Base-by-base conservation (phyloP, 1,140 invertebrate genomes). In the Trigoniulus corallinus region DNA sequence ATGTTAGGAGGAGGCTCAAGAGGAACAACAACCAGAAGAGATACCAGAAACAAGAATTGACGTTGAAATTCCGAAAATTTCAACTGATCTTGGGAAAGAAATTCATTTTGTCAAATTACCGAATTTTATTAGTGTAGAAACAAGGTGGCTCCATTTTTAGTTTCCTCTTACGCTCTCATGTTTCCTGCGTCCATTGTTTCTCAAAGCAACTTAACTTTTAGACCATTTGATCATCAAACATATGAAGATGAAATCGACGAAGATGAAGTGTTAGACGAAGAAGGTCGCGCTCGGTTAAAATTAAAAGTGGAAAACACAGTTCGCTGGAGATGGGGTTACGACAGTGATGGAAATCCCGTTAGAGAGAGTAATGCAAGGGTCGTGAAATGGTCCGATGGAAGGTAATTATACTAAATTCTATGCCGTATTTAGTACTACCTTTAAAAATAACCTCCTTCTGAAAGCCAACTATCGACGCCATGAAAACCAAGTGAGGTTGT, bases 201-300 rank as follows among this genome's bases (percentile, higher is more conserved):
- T 22, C n/a, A 37, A 18, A 13, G 42, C 18, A 23, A 51, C 20
- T 52, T 20, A 13, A 48, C 10, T 15, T 15, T 53, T 29, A 2
- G 86, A 56, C 94, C 94, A 0, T 99, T 96, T 65, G 93, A 98
- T 67, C 76, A 81, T 1, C 80, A 83, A 53, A 89, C 85, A 0
- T 98, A 98, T 67, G 95, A 98, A 70, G 94, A 98, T 72, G 95
- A 98, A 72, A 91, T 98, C 57, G 94, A 98, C 62, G 95, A 98
- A 61, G 93, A 98, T 66, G 93, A 98, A 70, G 89, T 91, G 0
- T 71, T 96, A 46, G 93, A 98, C 67, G 95, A 98, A 64, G 95
- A 98, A 74, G 95, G 95, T 59, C 70, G 92, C 54, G 85, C 87
- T n/a, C 77, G 82, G 49, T 66, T 89, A 27, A 92, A 92, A 68